Evolutionary conservation across 2,888 invertebrate genomes (phyloP).

Genomic region (Dexiosoma caninum): DNA sequence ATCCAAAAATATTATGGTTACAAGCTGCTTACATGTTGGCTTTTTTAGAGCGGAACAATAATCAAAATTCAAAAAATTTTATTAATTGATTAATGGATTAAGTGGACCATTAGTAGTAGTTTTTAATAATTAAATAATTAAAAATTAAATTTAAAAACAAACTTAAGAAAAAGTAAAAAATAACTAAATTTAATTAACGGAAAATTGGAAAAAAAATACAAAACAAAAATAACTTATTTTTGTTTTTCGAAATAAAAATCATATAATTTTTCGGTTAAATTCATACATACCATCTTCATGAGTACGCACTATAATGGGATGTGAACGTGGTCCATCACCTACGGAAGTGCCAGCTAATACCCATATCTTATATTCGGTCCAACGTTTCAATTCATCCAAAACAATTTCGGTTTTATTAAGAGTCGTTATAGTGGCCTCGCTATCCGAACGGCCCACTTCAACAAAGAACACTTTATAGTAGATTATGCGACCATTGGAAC

Average conservation of each 20-base stretch:
- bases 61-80: conserved; percentile 59
- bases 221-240: conserved; percentile 23
- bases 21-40: conserved; percentile 37
- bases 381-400: conserved; percentile 93
- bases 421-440: conserved; percentile 88
- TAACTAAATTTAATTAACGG: no score
- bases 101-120: conserved; percentile 29
- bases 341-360: conserved; percentile 96
- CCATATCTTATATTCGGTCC: conserved; percentile 98
- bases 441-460: conserved; percentile 90
- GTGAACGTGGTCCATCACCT: conserved; percentile 96
- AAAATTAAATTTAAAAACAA: neutral
- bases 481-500: conserved; percentile 93
- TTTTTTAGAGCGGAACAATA: conserved; percentile 41
- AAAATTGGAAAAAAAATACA: conserved; percentile 7
- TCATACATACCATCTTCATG: conserved; percentile 98
- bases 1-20: conserved; percentile 54
- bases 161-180: neutral
- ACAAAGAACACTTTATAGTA: conserved; percentile 96
- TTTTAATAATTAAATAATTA: conserved; percentile 11
- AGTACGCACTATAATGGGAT: conserved; percentile 94
- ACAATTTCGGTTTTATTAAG: conserved; percentile 88
- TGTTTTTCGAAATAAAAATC: no score
- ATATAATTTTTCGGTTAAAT: conserved; percentile 1
- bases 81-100: conserved; percentile 15